A percentile compares a stretch with the other conserved stretches of the same genome.
Conservation (phyloP, 2,113 vertebrate genomes). For the Eubucco bourcierii region DNA sequence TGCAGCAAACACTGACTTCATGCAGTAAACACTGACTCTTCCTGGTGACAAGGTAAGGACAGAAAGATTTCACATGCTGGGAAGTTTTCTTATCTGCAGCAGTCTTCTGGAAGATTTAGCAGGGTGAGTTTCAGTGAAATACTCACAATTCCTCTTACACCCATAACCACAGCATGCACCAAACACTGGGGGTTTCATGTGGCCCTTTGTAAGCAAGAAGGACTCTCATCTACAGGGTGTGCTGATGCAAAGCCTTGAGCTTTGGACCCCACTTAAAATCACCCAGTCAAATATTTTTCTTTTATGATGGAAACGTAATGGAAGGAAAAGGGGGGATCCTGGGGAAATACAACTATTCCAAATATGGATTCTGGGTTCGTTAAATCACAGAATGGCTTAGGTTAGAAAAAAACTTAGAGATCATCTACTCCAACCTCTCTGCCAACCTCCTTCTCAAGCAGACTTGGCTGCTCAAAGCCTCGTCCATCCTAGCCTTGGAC, state of each 20-base stretch:
- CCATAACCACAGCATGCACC: neutral
- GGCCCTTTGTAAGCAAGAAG: neutral
- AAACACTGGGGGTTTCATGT: neutral
- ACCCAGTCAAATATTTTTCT: neutral
- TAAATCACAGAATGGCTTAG: no score
- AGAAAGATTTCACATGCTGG: neutral
- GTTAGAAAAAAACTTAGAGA: no score
- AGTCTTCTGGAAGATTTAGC: neutral
- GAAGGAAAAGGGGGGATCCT: neutral
- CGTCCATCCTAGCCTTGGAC: no score
- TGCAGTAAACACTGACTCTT: neutral
- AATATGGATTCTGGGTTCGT: no score
- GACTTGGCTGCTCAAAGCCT: no score
- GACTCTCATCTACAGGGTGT: neutral
- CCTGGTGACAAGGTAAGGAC: neutral
- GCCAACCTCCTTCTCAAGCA: no score
- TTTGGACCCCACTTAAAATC: neutral
- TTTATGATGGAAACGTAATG: neutral
- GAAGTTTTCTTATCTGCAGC: neutral
- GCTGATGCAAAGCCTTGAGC: neutral
- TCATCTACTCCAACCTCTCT: no score
- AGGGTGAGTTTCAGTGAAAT: neutral
- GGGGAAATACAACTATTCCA: neutral
- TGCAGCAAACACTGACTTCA: neutral
- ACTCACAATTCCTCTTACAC: neutral